Evolutionary conservation across 2,113 vertebrate genomes (phyloP).

Genomic region (Dasyurus viverrinus): DNA sequence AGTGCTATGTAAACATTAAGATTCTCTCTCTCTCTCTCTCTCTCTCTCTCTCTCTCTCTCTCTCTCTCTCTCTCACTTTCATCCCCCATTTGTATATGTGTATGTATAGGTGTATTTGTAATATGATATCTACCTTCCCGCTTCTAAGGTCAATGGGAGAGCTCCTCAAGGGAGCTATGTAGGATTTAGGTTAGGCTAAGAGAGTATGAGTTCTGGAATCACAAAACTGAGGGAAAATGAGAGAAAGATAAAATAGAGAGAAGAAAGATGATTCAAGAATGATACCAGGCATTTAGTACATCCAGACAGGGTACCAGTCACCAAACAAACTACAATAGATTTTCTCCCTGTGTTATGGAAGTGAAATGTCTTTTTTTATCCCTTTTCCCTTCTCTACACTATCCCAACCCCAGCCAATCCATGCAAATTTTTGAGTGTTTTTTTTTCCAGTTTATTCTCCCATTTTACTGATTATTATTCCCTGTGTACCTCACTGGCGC

Average conservation of each 20-base stretch:
- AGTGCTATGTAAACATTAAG: background rate
- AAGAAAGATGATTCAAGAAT: background rate
- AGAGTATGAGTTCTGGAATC: background rate
- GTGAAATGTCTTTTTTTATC: background rate
- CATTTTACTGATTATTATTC: background rate
- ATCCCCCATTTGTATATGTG: no score
- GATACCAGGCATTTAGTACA: background rate
- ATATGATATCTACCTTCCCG: no score
- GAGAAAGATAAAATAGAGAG: background rate
- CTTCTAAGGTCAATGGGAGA: no score
- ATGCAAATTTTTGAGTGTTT: background rate
- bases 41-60: no score
- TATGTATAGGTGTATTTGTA: no score
- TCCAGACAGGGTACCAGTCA: background rate
- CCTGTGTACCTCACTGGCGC: background rate
- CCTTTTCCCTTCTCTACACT: background rate
- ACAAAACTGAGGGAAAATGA: background rate
- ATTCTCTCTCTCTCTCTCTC: background rate
- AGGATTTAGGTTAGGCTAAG: background rate
- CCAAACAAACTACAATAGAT: background rate
- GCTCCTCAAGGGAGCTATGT: background rate
- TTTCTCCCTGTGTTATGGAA: background rate
- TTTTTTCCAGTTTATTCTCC: background rate
- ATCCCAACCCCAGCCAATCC: background rate
- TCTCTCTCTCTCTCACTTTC: no score